Evolutionary conservation across 2,888 invertebrate species (phyloP), one percentile per base, ranked within the genome.

Genomic region (Barypeithes pellucidus): DNA sequence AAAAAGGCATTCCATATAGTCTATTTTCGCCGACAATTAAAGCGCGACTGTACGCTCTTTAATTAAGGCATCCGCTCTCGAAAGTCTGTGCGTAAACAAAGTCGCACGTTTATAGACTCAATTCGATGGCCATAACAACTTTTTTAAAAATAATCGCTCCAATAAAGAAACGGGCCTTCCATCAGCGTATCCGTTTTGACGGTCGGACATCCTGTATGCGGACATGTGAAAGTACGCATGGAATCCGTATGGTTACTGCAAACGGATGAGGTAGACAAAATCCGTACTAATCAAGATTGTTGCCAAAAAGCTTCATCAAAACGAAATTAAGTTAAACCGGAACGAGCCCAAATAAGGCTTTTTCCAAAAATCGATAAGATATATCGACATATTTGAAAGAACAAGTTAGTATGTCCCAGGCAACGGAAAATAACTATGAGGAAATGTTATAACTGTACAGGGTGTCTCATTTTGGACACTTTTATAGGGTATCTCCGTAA

Each of bases 41-140:
- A 72, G 72, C 20, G 75, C 43, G 47, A n/a, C 50, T 36, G 60
- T 54, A 67, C 81, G 81, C 82, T 80, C 77, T 79, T 81, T 83
- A 83, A 84, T 84, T 84, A 80, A 77, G 74, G 79, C 82, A 81
- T 84, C 84, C 84, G 83, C 80, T 77, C 45, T 24, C 16, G 24
- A 47, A 47, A 74, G 73, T 72, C 39, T 39, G 12, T 14, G 62
- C 52, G 45, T 68, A 76, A 77, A 78, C 77, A 78, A 69, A 78
- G 80, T 82, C 81, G 76, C 79, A 80, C 79, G 78, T 76, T 76
- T 77, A 79, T 79, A 73, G 76, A 76, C 75, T 74, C 76, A 71
- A 76, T 75, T 76, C 78, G 67, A 72, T 68, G 67, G 45, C 45
- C 57, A 63, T 57, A 68, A 59, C 18, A n/a, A 39, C 12, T 16